Percentiles rank a stretch among this genome's conserved stretches.
Evolutionary conservation across 35 echinoderm and acorn worm species (phyloP).

Genomic region (Chiridota heheva): DNA sequence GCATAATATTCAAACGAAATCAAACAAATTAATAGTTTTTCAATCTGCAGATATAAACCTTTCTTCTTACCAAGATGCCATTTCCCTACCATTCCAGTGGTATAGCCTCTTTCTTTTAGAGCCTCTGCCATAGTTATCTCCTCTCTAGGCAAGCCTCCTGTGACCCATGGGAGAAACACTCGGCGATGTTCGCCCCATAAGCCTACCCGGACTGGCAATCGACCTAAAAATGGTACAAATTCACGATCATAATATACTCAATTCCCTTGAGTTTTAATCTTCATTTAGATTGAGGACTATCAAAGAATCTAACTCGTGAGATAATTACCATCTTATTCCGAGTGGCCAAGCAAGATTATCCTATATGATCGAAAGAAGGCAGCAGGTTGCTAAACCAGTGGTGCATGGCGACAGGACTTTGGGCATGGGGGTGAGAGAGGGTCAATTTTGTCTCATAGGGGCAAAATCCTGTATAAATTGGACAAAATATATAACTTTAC

Average conservation of each 20-base stretch:
- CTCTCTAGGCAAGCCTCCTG: slow-evolving; percentile 49
- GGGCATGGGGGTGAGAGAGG: too few relatives aligned
- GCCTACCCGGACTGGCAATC: slow-evolving; percentile 60
- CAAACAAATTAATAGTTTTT: too few relatives aligned
- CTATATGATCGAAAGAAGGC: too few relatives aligned
- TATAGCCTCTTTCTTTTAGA: slow-evolving; percentile 60
- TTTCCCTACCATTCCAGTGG: slow-evolving; percentile 80
- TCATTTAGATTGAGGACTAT: too few relatives aligned
- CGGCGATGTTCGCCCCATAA: slow-evolving; percentile 1
- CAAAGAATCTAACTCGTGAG: too few relatives aligned
- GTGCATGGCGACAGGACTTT: background rate
- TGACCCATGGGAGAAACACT: slow-evolving; percentile 33
- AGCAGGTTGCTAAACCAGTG: background rate
- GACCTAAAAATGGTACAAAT: slow-evolving; percentile 29
- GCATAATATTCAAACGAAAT: too few relatives aligned
- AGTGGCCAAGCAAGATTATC: background rate
- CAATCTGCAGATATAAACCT: too few relatives aligned
- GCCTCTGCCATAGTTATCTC: slow-evolving; percentile 66
- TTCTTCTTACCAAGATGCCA: slow-evolving; percentile 68
- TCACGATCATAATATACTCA: background rate
- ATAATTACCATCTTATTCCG: too few relatives aligned
- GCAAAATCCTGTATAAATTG: too few relatives aligned
- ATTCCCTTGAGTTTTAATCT: too few relatives aligned
- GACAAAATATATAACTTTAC: too few relatives aligned
- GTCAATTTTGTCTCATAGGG: too few relatives aligned